Evolutionary conservation across 1,140 invertebrate genomes (phyloP).

Genomic region (Lordiphosa clarofinis): DNA sequence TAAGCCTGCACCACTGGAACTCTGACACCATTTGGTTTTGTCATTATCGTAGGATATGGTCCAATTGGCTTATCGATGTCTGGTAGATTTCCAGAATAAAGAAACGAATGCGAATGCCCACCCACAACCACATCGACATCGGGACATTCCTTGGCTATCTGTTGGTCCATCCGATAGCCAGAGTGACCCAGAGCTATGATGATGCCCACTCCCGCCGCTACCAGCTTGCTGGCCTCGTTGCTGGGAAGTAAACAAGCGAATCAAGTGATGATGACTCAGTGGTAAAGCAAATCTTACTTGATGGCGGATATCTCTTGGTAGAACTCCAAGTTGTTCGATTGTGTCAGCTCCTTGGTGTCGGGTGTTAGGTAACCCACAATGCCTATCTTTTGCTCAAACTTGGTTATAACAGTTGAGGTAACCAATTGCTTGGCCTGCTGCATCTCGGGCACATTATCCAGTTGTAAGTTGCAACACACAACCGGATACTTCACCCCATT

Average conservation of each 20-base stretch:
- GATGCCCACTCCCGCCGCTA: conserved; percentile 86
- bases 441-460: conserved; percentile 84
- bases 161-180: conserved; percentile 87
- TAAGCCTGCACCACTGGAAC: conserved; percentile 94
- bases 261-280: no score
- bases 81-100: conserved; percentile 79
- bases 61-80: conserved; percentile 81
- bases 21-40: conserved; percentile 84
- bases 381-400: conserved; percentile 85
- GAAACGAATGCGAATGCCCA: conserved; percentile 91
- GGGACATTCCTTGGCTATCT: conserved; percentile 88
- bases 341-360: conserved; percentile 85
- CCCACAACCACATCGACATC: conserved; percentile 93
- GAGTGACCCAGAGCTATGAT: conserved; percentile 95
- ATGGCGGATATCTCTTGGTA: conserved; percentile 87
- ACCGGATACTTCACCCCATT: conserved; percentile 86
- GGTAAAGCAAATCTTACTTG: conserved; percentile 50
- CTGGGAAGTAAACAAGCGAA: conserved; percentile 15
- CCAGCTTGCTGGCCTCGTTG: conserved; percentile 84
- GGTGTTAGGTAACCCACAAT: conserved; percentile 93
- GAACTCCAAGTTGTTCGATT: conserved; percentile 84
- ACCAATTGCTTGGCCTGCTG: conserved; percentile 60
- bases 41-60: conserved; percentile 88
- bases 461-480: conserved; percentile 88
- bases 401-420: conserved; percentile 85